A percentile compares a stretch with the other conserved stretches of the same genome.
Evolutionary conservation across 2,888 invertebrate genomes (phyloP).

Genomic region (Sphaeridia pumilis): DNA sequence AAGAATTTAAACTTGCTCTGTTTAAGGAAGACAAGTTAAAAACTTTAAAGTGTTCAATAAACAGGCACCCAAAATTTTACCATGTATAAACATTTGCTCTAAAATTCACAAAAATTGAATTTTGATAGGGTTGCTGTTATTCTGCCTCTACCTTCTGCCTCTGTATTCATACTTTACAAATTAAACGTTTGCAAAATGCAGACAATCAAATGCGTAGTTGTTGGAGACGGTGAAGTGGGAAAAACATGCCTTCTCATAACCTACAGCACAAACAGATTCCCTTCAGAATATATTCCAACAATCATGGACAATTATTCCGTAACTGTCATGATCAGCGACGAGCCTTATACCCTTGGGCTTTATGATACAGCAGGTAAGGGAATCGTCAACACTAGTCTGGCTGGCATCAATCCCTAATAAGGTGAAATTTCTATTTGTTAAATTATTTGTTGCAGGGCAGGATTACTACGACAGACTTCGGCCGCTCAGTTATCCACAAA

Average conservation of each 20-base stretch:
- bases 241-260: slow-evolving; percentile 89
- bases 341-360: slow-evolving; percentile 94
- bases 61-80: too few species aligned
- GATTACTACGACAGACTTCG: slow-evolving; percentile 64
- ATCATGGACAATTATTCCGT: slow-evolving; percentile 98
- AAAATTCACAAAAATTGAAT: too few species aligned
- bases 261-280: slow-evolving; percentile 51
- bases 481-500: slow-evolving; percentile 49
- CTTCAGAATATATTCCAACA: slow-evolving; percentile 48
- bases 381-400: neutral
- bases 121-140: too few species aligned
- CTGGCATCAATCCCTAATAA: neutral
- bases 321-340: slow-evolving; percentile 98
- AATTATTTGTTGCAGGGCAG: slow-evolving; percentile 52
- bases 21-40: too few species aligned
- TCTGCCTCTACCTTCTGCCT: too few species aligned
- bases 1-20: too few species aligned
- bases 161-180: too few species aligned
- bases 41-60: too few species aligned
- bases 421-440: neutral
- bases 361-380: slow-evolving; percentile 86
- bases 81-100: too few species aligned
- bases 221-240: slow-evolving; percentile 58
- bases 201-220: slow-evolving; percentile 9
- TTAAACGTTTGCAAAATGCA: too few species aligned